Evolutionary conservation across 1,140 invertebrate species (phyloP), one percentile per base, ranked within the genome.

Genomic region (Mya arenaria): DNA sequence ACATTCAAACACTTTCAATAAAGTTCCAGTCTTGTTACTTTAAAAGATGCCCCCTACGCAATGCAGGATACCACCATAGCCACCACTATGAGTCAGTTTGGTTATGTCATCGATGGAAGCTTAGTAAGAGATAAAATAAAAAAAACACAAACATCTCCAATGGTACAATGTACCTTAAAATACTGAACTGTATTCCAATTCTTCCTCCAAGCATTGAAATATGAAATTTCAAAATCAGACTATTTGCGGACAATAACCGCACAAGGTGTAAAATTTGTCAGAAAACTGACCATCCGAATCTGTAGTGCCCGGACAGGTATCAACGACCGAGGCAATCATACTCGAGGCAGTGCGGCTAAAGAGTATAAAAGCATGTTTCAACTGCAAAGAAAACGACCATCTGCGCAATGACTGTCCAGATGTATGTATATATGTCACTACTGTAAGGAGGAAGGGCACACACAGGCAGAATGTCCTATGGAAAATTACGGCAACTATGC

Each of bases 161-260:
- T 13, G 10, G 5, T 8, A 10, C 8, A 30, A 10, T 28, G 6
- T 62, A 62, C n/a, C 13, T 62, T 4, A 62, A 62, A 62, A 62
- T 62, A 15, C 25, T 62, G 19, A n/a, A 62, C 36, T 62, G 60
- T 62, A 34, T n/a, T n/a, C 60, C 60, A 4, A 62, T 62, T 32
- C n/a, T 62, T 17, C 60, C 60, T 34, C 60, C 8, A 34, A 6
- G 4, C 25, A 62, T 62, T 13, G 60, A 10, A 13, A 62, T 62
- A 4, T 28, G 30, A 3, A 4, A 62, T 13, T 62, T 62, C 25
- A 62, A 4, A 4, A 34, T 62, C 3, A 4, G 60, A 8, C 4
- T 62, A 3, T 62, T 62, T 62, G 60, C 4, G 3, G 60, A 62
- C 28, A 62, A 62, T 34, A 62, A 62, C 23, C 32, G 60, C 32